These are phyloP conservation scores for Frieseomelitta varia DNA, from an alignment of 1,140 invertebrate species.

Conservation along the genomic window DNA sequence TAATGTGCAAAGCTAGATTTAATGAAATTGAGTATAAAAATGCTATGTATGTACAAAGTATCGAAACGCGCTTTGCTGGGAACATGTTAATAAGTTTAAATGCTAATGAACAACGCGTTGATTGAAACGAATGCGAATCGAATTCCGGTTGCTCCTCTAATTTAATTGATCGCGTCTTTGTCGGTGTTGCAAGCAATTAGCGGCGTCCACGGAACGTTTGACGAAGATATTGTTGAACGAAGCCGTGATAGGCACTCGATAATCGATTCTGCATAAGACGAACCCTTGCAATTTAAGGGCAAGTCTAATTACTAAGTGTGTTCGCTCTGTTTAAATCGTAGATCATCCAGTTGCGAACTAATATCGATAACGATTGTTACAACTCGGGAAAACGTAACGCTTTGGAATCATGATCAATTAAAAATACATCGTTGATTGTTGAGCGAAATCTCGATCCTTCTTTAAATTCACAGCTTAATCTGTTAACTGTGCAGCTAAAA, in stretches of 20 bases:
- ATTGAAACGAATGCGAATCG: background rate
- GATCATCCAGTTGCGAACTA: background rate
- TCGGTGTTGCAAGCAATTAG: background rate
- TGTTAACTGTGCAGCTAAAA: no score
- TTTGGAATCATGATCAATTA: background rate
- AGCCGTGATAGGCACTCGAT: background rate
- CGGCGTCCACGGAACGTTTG: background rate
- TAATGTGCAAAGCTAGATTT: no score
- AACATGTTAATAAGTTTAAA: background rate
- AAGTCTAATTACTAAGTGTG: background rate
- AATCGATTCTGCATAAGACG: conserved; percentile 8
- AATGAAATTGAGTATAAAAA: no score
- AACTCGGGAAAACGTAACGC: no score
- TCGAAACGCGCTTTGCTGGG: no score
- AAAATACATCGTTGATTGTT: background rate
- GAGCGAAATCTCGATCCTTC: background rate
- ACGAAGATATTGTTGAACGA: background rate
- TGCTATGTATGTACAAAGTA: no score
- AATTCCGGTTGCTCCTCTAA: background rate
- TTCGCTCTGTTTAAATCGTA: background rate
- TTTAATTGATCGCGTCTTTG: background rate
- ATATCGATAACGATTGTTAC: background rate
- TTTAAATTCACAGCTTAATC: no score
- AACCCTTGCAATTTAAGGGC: background rate
- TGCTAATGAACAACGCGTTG: background rate